Base-by-base conservation (phyloP, 2,113 vertebrate genomes). In the Alligator mississippiensis region DNA sequence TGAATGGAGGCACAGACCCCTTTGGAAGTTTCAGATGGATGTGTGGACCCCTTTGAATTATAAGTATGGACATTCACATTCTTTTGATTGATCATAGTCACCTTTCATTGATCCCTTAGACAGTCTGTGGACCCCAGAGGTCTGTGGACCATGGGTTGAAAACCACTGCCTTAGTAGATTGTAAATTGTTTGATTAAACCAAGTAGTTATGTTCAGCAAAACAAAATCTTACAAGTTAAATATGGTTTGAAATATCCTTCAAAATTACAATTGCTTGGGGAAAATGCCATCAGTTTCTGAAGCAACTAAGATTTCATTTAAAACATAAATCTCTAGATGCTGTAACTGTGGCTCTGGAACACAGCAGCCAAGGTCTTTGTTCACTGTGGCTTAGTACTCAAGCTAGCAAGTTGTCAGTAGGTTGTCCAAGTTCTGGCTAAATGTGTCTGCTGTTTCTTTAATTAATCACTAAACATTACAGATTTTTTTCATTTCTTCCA, bases 141-240 rank as follows among this genome's bases (percentile, higher is more conserved):
- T 47, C 47, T 47, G 47, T 9, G 47, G 47, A 47, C 47, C 47
- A 9, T 47, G 47, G 9, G 47, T 47, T 47, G 47, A 47, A 47
- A 47, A 47, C 47, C 9, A 47, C 47, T 47, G 47, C 47, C 47
- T 47, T 47, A 47, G 47, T 47, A 47, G 47, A 47, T 47, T 27
- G 75, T 85, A 1, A 93, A 95, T 86, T 74, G 25, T 59, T 84
- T 90, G 82, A 84, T 90, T 95, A 61, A 59, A 61, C 80, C n/a
- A 1, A 22, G 34, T 47, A 47, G 34, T 25, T 58, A 84, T 75
- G 54, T 85, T 95, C 89, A 93, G 83, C 64, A 64, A 47, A 81
- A n/a, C 14, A 55, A 66, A 77, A 61, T 80, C 70, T 76, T 57
- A 70, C 18, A 64, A 24, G 76, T 77, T 86, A 85, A 14, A 6